Evolutionary conservation across 2,888 invertebrate genomes (phyloP), one percentile per base, ranked within the genome.

Genomic region (Chalcosyrphus nemorum): DNA sequence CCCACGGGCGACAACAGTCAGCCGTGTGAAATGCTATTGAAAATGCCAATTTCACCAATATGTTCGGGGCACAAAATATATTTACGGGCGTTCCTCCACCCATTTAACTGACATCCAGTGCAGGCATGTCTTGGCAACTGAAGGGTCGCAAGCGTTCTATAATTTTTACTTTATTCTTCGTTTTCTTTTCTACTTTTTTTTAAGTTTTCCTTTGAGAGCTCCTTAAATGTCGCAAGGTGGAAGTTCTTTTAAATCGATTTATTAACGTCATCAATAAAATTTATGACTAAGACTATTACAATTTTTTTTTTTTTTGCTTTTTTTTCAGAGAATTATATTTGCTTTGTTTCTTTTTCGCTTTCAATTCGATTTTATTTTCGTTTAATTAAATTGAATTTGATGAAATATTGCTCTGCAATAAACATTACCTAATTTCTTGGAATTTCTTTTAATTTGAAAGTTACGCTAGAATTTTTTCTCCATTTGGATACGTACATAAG

Each of bases 191-290:
- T 65, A n/a, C 24, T 50, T 71, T 72, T 72, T 78, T 78, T 74
- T 84, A 77, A 68, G 74, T 74, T 78, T 61, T 43, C 74, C 38
- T n/a, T 74, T 68, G 43, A 70, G 32, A 56, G 72, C 70, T 41
- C 65, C 74, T 80, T 65, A 56, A 68, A 50, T 13, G 38, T 70
- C 63, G 52, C 65, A 84, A 80, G 84, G 84, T 80, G 74, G 74
- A 84, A 65, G 74, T 74, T 84, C 38, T 74, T 80, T 70, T 71
- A 84, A 80, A 80, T 84, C 84, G 80, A 84, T 84, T 84, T 84
- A 84, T 80, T 84, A 84, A 84, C 63, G 84, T 80, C 84, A 74
- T 84, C 84, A 84, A 74, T 80, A 80, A 84, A 84, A 84, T 84
- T 84, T 84, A 84, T 80, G 84, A 65, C 74, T 54, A 77, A 35